These are phyloP conservation scores for Eledone cirrhosa DNA, from an alignment of 2,888 invertebrate genomes.

Conservation along the genomic window DNA sequence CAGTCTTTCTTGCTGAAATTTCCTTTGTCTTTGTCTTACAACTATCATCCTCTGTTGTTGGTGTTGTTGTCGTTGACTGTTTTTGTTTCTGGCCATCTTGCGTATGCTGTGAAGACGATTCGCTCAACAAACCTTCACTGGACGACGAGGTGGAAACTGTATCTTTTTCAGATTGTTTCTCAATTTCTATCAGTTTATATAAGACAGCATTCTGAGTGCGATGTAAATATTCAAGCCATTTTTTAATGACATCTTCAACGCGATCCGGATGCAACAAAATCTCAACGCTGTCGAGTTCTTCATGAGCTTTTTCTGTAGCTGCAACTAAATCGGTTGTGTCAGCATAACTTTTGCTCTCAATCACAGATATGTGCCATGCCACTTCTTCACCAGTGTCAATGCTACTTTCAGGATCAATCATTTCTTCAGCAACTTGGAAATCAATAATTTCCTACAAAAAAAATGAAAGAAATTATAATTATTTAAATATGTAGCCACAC, in stretches of 20 bases:
- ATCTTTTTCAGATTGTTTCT: not conserved
- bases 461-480: no score
- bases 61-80: no score
- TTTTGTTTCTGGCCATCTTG: no score
- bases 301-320: not conserved
- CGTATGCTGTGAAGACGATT: no score
- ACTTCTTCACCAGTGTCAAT: not conserved
- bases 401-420: not conserved
- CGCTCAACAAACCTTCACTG: no score
- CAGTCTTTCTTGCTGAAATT: no score
- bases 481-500: no score
- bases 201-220: not conserved
- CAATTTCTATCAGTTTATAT: not conserved
- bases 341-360: no score
- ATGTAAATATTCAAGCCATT: not conserved
- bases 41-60: no score
- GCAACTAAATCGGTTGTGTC: not conserved
- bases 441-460: not conserved
- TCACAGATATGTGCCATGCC: not conserved
- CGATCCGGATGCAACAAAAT: slow-evolving; percentile 17
- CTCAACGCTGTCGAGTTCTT: not conserved
- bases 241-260: not conserved
- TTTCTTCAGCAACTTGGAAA: not conserved
- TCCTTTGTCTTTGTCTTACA: no score
- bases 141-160: no score